Conservation (phyloP, 2,888 invertebrate species). For the Coleophora deauratella region DNA sequence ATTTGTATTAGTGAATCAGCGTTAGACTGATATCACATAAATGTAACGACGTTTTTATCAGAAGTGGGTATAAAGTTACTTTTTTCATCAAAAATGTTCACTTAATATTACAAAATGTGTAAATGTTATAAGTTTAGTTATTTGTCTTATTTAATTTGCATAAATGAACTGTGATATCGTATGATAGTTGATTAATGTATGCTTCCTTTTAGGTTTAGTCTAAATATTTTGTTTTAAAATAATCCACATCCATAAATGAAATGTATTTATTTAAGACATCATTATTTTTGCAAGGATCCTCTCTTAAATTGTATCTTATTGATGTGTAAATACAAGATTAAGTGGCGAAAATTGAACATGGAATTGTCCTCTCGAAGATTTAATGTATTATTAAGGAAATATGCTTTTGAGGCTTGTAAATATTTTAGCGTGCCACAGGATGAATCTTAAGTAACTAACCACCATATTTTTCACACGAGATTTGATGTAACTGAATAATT, state of each 20-base stretch:
- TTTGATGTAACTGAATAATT: no score
- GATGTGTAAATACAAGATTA: neutral
- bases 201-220: slow-evolving; percentile 45
- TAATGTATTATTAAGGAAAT: slow-evolving; percentile 30
- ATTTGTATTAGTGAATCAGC: no score
- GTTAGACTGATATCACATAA: no score
- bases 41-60: no score
- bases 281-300: neutral
- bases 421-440: slow-evolving; percentile 25
- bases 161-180: slow-evolving; percentile 74
- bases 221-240: slow-evolving; percentile 4
- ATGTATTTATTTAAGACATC: no score
- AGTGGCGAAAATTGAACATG: slow-evolving; percentile 34
- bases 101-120: no score
- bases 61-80: no score
- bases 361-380: slow-evolving; percentile 55
- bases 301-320: neutral
- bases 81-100: no score
- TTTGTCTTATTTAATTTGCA: slow-evolving; percentile 49
- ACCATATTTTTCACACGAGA: no score
- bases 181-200: slow-evolving; percentile 62
- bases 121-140: no score
- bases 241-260: no score
- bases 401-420: slow-evolving; percentile 55
- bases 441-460: no score